Base-by-base conservation (phyloP, 2,113 vertebrate genomes). In the Apeltes quadracus region DNA sequence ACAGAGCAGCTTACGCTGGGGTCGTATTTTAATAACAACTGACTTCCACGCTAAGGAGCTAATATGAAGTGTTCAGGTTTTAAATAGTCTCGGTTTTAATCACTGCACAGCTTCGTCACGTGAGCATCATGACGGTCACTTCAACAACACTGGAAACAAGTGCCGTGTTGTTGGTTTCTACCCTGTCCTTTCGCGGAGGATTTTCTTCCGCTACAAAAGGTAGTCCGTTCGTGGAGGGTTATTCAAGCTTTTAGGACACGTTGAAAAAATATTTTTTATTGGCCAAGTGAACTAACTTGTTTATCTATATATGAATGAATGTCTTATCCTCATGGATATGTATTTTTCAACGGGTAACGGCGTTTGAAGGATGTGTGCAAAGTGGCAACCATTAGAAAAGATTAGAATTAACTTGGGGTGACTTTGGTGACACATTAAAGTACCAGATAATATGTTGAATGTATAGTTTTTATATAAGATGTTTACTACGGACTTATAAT, bases 161-260 rank as follows among this genome's bases (percentile, higher is more conserved):
- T 1, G 34, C 76, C 56, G 4, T 16, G 9, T 0, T 66, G 22
- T 1, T 0, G 0, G 3, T 82, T 66, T 86, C 79, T 84, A 73
- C 0, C 0, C 10, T 43, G 75, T 78, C 57, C 79, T 4, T 78
- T 82, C 76, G 79, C 83, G 43, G 22, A 73, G 34, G 38, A 0
- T 2, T 0, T 58, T 43, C 82, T 34, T 91, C 89, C 90, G 90
- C 90, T 20, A 59, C 27, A 16, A 58, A 15, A 11, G 22, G 32
- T 88, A 90, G 87, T 80, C 58, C 87, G 36, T n/a, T 41, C 11
- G 1, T 23, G 22, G 22, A 7, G 50, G 5, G 11, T 51, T 34
- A 2, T 29, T n/a, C 7, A 41, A 2, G 65, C 36, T 57, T 4
- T 1, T 3, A 32, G 9, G 54, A 69, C 22, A 2, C 18, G 1